Evolutionary conservation across 2,113 vertebrate genomes (phyloP).

Genomic region (Chaetodon trifascialis): DNA sequence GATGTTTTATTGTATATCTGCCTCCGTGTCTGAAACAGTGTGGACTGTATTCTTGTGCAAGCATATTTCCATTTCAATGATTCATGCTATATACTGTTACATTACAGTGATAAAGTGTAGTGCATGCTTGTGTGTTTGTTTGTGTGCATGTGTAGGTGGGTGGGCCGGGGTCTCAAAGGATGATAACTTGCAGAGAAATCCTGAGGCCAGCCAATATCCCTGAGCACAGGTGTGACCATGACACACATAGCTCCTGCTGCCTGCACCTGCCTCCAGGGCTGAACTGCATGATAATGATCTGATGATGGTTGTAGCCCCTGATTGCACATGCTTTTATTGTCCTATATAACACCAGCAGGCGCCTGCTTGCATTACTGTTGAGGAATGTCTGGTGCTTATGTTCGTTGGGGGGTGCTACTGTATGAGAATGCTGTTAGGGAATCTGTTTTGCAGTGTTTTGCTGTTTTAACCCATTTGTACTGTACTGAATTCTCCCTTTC

Average conservation of each 20-base stretch:
- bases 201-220: conserved; percentile 57
- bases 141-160: conserved; percentile 17
- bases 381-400: conserved; percentile 11
- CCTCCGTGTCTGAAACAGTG: neutral
- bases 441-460: neutral
- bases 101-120: too few relatives aligned
- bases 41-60: neutral
- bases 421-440: neutral
- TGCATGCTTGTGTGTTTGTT: neutral
- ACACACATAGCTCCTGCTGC: conserved; percentile 44
- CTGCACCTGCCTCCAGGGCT: conserved; percentile 48
- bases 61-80: neutral
- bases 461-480: conserved; percentile 4
- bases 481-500: neutral
- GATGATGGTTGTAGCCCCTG: conserved; percentile 63
- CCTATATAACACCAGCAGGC: conserved; percentile 57
- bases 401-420: neutral
- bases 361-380: conserved; percentile 22
- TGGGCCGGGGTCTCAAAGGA: conserved; percentile 22
- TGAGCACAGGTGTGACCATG: conserved; percentile 61
- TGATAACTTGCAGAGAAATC: conserved; percentile 44
- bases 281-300: conserved; percentile 67
- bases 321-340: conserved; percentile 67
- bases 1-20: neutral
- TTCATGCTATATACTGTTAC: too few relatives aligned